Evolutionary conservation across 2,888 invertebrate genomes (phyloP).

Genomic region (Mesorhabditis belari): DNA sequence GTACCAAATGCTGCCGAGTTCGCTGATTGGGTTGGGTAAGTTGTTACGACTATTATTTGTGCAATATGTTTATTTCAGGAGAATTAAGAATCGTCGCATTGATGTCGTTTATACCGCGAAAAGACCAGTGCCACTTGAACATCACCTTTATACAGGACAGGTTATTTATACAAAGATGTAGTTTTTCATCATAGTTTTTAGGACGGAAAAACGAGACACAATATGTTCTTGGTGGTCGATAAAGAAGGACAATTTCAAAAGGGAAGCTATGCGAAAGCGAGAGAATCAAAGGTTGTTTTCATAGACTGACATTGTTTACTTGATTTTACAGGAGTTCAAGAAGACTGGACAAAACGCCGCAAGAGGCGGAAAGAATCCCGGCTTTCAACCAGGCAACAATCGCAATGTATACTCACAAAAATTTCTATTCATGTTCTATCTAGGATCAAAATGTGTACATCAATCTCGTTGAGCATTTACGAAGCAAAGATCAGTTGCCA

Average conservation of each 20-base stretch:
- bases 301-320: not conserved
- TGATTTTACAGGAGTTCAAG: conserved; percentile 1
- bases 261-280: conserved; percentile 21
- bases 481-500: conserved; percentile 75
- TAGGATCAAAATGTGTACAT: conserved; percentile 75
- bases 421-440: conserved; percentile 44
- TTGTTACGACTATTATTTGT: not conserved
- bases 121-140: conserved; percentile 88
- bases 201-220: conserved; percentile 53
- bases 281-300: conserved; percentile 19
- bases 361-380: no score
- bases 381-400: not conserved
- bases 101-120: conserved; percentile 87
- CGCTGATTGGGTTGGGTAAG: conserved; percentile 66
- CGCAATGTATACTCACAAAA: not conserved
- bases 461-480: conserved; percentile 74
- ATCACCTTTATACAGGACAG: conserved; percentile 65
- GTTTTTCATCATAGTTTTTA: not conserved
- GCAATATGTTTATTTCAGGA: conserved; percentile 39
- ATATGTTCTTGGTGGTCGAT: conserved; percentile 65
- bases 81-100: conserved; percentile 68
- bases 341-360: not conserved
- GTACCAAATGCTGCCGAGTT: conserved; percentile 94
- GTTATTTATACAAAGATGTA: not conserved
- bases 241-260: conserved; percentile 67